phyloP scores from a whole-genome alignment of 2,888 invertebrate species.

The Cephalotes varians region DNA sequence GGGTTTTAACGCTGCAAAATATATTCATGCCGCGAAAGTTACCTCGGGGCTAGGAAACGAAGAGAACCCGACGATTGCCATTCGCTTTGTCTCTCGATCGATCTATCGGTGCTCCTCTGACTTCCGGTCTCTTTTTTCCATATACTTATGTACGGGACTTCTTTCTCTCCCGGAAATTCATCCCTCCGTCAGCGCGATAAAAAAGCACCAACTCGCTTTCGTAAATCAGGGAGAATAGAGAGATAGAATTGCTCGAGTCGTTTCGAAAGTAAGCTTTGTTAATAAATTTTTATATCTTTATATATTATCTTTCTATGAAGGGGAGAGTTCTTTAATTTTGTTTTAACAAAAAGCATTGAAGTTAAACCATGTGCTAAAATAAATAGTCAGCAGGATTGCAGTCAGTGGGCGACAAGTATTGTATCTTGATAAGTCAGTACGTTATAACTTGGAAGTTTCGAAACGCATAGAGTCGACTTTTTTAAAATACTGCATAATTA shows the following conservation, averaged over 20 bases:
- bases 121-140: neutral
- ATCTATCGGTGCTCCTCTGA: neutral
- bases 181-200: neutral
- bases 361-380: neutral
- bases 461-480: neutral
- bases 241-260: neutral
- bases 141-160: neutral
- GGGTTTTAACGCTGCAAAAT: slow-evolving; percentile 22
- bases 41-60: slow-evolving; percentile 18
- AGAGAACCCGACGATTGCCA: neutral
- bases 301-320: neutral
- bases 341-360: neutral
- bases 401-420: neutral
- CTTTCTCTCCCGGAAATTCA: neutral
- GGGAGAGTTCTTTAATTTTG: slow-evolving; percentile 1
- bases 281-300: neutral
- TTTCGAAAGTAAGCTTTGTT: neutral
- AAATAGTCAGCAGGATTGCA: neutral
- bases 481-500: neutral
- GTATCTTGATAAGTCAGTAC: neutral
- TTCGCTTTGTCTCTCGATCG: slow-evolving; percentile 2
- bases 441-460: neutral
- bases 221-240: neutral
- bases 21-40: slow-evolving; percentile 32
- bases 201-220: neutral